phyloP scores from a whole-genome alignment of 2,797 vertebrate genomes.

The Myotis pilosus region DNA sequence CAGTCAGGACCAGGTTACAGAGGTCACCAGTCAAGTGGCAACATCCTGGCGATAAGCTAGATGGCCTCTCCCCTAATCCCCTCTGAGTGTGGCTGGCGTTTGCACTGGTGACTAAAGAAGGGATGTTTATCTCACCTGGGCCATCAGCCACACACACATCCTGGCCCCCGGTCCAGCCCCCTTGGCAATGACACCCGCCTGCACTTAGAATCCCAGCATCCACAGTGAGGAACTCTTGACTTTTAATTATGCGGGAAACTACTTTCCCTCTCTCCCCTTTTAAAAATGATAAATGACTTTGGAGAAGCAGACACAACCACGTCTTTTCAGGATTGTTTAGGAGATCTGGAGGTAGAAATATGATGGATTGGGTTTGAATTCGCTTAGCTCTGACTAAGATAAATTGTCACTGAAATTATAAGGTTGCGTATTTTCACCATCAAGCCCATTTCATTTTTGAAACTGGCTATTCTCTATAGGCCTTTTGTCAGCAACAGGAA shows the following conservation, averaged over 20 bases:
- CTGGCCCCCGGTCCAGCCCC: background rate
- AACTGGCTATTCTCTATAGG: constrained; percentile 36
- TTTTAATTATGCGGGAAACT: constrained; percentile 52
- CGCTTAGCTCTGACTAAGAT: constrained; percentile 66
- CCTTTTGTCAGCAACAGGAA: constrained; percentile 52
- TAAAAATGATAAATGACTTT: constrained; percentile 66
- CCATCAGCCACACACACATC: background rate
- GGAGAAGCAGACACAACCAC: constrained; percentile 53
- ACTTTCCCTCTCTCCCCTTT: constrained; percentile 42
- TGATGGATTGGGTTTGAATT: constrained; percentile 72
- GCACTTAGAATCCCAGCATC: background rate
- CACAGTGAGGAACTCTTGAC: background rate
- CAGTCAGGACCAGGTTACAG: constrained; percentile 47
- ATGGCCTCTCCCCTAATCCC: background rate
- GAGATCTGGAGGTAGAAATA: constrained; percentile 67
- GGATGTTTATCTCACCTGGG: constrained; percentile 13
- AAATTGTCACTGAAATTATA: constrained; percentile 50
- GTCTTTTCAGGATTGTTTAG: constrained; percentile 60
- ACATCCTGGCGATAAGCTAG: constrained; percentile 29
- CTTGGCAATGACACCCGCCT: background rate
- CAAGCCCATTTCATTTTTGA: constrained; percentile 27
- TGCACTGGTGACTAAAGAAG: background rate
- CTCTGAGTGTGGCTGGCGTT: background rate
- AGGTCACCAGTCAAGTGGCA: constrained; percentile 42
- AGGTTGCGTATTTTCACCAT: constrained; percentile 55